A percentile compares a stretch with the other conserved stretches of the same genome.
phyloP scores from a whole-genome alignment of 1,140 invertebrate species.

The Anastrepha obliqua region DNA sequence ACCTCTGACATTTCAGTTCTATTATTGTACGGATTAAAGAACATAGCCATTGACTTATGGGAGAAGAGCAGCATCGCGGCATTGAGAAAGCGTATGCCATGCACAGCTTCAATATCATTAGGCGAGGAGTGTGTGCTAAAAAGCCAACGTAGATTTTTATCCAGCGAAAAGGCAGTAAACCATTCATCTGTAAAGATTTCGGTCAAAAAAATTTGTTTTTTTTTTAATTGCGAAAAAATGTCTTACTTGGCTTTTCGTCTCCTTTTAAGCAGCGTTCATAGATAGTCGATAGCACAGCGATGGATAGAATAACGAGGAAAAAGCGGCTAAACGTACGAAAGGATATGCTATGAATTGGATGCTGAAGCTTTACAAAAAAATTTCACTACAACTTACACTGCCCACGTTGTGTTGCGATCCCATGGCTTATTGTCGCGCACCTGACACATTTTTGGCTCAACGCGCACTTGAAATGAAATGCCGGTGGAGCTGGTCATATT shows the following conservation, averaged over 20 bases:
- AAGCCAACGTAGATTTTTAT: slow-evolving; percentile 78
- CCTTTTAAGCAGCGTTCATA: slow-evolving; percentile 68
- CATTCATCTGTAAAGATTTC: slow-evolving; percentile 72
- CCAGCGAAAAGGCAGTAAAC: slow-evolving; percentile 78
- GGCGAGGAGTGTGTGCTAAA: slow-evolving; percentile 75
- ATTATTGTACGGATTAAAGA: slow-evolving; percentile 80
- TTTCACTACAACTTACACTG: slow-evolving; percentile 72
- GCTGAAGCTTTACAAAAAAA: not conserved
- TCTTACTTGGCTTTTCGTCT: slow-evolving; percentile 67
- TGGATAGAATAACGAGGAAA: slow-evolving; percentile 68
- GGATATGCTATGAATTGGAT: not conserved
- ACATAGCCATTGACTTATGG: slow-evolving; percentile 81
- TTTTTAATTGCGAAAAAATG: too few relatives aligned
- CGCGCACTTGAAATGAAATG: slow-evolving; percentile 76
- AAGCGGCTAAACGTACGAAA: slow-evolving; percentile 63
- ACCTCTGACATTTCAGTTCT: slow-evolving; percentile 80
- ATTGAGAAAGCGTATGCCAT: slow-evolving; percentile 80
- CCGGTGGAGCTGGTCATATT: slow-evolving; percentile 75
- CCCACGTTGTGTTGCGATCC: slow-evolving; percentile 74
- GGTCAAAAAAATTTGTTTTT: too few relatives aligned
- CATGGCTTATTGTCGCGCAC: slow-evolving; percentile 68
- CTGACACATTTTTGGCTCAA: slow-evolving; percentile 80
- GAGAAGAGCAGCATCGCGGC: slow-evolving; percentile 79
- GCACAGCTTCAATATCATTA: slow-evolving; percentile 78
- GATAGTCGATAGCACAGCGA: slow-evolving; percentile 69